These are phyloP conservation scores for Cyphomyrmex costatus DNA, from an alignment of 1,140 invertebrate species.

Conservation along the genomic window DNA sequence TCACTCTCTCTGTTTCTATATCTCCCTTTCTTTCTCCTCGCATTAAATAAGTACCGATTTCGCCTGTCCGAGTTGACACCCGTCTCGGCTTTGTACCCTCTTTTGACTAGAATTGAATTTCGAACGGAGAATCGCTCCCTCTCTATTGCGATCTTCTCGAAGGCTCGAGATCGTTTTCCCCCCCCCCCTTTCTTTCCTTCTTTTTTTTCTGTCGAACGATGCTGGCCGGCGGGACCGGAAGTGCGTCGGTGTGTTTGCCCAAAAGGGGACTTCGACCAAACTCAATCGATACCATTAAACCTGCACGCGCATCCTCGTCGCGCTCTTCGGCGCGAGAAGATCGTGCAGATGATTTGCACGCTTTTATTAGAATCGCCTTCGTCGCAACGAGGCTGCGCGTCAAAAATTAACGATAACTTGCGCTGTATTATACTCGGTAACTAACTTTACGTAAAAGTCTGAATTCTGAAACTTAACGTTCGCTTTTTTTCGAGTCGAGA, in stretches of 20 bases:
- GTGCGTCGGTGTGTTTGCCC: conserved; percentile 86
- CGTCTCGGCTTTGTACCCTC: conserved; percentile 84
- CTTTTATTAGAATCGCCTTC: conserved; percentile 23
- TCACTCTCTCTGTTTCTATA: conserved; percentile 40
- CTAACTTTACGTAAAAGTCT: conserved; percentile 85
- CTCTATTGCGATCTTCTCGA: conserved; percentile 8
- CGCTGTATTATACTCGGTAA: conserved; percentile 85
- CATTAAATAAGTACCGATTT: conserved; percentile 85
- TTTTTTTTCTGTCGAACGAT: conserved; percentile 52
- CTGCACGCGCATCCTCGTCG: conserved; percentile 74
- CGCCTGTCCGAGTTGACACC: conserved; percentile 72
- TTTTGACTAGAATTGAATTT: conserved; percentile 87
- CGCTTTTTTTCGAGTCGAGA: conserved; percentile 59
- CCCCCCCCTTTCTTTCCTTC: conserved; percentile 7
- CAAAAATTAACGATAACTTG: conserved; percentile 84
- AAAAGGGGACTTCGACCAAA: conserved; percentile 87
- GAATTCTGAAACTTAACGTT: conserved; percentile 83
- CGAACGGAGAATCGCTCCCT: conserved; percentile 72
- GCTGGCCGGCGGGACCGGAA: conserved; percentile 78
- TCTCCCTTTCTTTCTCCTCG: conserved; percentile 55
- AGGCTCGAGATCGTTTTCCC: conserved; percentile 53
- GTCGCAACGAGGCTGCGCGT: conserved; percentile 71
- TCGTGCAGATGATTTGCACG: conserved; percentile 26
- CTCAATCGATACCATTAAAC: conserved; percentile 85
- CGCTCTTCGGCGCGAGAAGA: conserved; percentile 41